These are phyloP conservation scores for Aphaenogaster rudis DNA, from an alignment of 1,140 invertebrate species.

Conservation along the genomic window DNA sequence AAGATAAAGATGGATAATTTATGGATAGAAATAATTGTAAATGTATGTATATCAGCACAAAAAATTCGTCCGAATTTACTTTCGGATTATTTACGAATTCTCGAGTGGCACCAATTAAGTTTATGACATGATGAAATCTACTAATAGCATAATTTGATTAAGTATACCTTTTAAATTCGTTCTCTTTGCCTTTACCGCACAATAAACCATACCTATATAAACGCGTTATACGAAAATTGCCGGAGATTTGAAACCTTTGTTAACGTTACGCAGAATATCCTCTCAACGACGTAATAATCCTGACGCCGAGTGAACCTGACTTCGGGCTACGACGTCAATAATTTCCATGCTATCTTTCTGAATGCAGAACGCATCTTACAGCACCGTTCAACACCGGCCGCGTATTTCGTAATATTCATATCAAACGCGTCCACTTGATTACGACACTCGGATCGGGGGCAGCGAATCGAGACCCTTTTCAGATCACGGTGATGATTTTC, in stretches of 20 bases:
- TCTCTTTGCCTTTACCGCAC: neutral
- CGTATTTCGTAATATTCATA: constrained; percentile 30
- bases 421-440: constrained; percentile 37
- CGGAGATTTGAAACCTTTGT: constrained; percentile 16
- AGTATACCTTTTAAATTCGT: neutral
- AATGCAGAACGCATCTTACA: neutral
- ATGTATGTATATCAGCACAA: neutral
- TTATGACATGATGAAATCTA: neutral
- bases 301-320: constrained; percentile 1
- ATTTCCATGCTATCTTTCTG: constrained; percentile 30
- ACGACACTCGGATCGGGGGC: constrained; percentile 29
- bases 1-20: neutral
- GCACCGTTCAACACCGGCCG: neutral
- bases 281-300: constrained; percentile 36
- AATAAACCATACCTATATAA: constrained; percentile 18
- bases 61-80: neutral
- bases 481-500: constrained; percentile 66
- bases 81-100: neutral
- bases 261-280: constrained; percentile 9
- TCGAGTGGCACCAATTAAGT: neutral
- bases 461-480: constrained; percentile 48
- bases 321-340: constrained; percentile 35
- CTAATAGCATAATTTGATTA: neutral
- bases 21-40: neutral
- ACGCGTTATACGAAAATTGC: constrained; percentile 12